These are phyloP conservation scores for Mellivora capensis DNA, from an alignment of 2,113 vertebrate species.

Conservation along the genomic window DNA sequence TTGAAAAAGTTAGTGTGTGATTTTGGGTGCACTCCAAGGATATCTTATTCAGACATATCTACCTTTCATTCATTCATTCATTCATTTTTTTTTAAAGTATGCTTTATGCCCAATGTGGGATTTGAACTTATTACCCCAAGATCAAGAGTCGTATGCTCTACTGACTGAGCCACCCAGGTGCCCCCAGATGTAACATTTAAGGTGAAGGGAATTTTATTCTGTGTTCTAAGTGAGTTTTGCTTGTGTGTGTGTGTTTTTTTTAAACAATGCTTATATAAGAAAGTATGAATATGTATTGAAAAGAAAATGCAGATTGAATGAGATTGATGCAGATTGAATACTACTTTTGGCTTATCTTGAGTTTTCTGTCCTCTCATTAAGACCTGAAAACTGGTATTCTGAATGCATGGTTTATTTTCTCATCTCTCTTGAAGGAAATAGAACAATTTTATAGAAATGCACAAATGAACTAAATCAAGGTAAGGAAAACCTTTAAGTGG, in stretches of 20 bases:
- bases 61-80: background rate
- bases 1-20: background rate
- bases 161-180: background rate
- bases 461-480: conserved; percentile 1
- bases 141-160: background rate
- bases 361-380: background rate
- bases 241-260: background rate
- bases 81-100: background rate
- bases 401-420: background rate
- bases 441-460: background rate
- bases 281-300: background rate
- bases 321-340: background rate
- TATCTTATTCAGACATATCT: background rate
- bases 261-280: background rate
- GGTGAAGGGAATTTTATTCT: background rate
- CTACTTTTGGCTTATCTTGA: background rate
- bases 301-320: background rate
- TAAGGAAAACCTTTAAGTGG: background rate
- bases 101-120: background rate
- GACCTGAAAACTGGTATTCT: background rate
- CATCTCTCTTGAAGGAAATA: background rate
- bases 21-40: background rate
- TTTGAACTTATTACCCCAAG: background rate
- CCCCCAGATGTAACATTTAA: background rate
- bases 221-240: background rate